Percentiles rank a stretch among this genome's conserved stretches.
Evolutionary conservation across 2,888 invertebrate species (phyloP).

Genomic region (Euphydryas editha): DNA sequence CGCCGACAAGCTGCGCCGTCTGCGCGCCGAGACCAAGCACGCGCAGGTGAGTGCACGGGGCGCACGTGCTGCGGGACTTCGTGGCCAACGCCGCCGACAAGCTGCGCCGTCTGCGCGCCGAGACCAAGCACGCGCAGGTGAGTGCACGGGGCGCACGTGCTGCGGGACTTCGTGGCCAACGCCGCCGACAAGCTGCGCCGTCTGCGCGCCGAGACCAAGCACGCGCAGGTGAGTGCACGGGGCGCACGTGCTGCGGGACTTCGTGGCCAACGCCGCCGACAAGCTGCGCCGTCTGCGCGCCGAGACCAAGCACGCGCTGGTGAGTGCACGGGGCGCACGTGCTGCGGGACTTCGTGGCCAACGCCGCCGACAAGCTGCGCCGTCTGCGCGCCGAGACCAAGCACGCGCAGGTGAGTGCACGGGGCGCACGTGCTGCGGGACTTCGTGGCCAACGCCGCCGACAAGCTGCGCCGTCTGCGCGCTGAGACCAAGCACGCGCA

Average conservation of each 20-base stretch:
- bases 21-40: conserved; percentile 85
- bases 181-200: conserved; percentile 93
- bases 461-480: conserved; percentile 68
- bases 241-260: conserved; percentile 57
- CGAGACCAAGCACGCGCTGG: conserved; percentile 77
- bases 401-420: conserved; percentile 56
- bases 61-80: conserved; percentile 85
- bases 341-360: conserved; percentile 85
- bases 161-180: conserved; percentile 87
- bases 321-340: conserved; percentile 25
- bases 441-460: no score
- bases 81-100: conserved; percentile 93
- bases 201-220: conserved; percentile 85
- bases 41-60: conserved; percentile 50
- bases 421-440: no score
- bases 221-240: conserved; percentile 50
- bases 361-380: conserved; percentile 92
- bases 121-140: conserved; percentile 70
- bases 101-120: conserved; percentile 88
- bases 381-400: conserved; percentile 87
- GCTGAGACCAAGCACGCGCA: conserved; percentile 82
- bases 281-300: conserved; percentile 90
- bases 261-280: conserved; percentile 92
- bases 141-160: no score
- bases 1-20: conserved; percentile 85